These are phyloP conservation scores for Piaya cayana DNA, from an alignment of 2,113 vertebrate species.

Conservation along the genomic window DNA sequence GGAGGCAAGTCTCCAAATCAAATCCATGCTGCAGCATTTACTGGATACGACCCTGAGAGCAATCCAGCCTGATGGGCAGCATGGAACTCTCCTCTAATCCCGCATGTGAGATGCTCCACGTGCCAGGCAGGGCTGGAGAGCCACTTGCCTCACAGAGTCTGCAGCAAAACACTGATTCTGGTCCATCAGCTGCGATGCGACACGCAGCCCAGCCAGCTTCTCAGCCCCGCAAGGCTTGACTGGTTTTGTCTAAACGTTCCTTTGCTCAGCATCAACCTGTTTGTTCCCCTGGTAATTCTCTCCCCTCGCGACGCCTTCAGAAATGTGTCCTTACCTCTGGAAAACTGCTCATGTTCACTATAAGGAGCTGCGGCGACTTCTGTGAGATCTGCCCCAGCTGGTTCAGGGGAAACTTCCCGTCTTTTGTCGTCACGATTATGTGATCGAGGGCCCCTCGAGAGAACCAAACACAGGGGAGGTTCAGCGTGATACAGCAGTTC, in stretches of 20 bases:
- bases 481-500: not conserved
- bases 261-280: not conserved
- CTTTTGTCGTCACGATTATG: slow-evolving; percentile 85
- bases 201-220: not conserved
- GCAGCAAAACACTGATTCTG: not conserved
- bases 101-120: not conserved
- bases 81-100: not conserved
- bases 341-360: slow-evolving; percentile 92
- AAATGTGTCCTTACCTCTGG: slow-evolving; percentile 85
- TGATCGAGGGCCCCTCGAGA: slow-evolving; percentile 90
- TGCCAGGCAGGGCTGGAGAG: not conserved
- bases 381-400: slow-evolving; percentile 94
- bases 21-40: not conserved
- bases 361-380: slow-evolving; percentile 90
- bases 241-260: not conserved
- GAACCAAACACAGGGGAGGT: not conserved
- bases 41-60: not conserved
- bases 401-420: slow-evolving; percentile 93
- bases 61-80: not conserved
- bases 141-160: not conserved
- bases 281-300: not conserved
- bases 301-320: not conserved
- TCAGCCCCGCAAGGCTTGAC: not conserved
- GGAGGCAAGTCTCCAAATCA: not conserved
- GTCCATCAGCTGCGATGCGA: not conserved